phyloP scores from a whole-genome alignment of 2,113 vertebrate species.

The Chelonoidis abingdonii region DNA sequence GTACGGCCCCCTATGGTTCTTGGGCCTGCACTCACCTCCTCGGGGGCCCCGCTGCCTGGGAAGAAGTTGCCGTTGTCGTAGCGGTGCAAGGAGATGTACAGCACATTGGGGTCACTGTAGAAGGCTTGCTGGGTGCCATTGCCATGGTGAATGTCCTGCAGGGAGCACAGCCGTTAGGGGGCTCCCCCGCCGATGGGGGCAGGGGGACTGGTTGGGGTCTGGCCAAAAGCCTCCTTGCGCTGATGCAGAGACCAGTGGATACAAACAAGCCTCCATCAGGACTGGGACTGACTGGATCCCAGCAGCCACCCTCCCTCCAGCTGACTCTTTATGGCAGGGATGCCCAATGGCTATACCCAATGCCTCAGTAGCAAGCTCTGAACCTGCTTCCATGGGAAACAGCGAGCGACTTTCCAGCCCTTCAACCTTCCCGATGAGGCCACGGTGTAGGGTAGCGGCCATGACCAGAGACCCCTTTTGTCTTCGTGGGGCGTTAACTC shows the following conservation, averaged over 20 bases:
- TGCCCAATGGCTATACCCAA: not conserved
- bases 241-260: not conserved
- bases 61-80: slow-evolving; percentile 93
- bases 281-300: not conserved
- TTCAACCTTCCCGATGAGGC: not conserved
- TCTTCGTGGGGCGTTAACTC: not conserved
- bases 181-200: rapidly evolving
- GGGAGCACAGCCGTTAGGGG: not conserved
- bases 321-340: not conserved
- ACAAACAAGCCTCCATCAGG: not conserved
- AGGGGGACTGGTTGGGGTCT: not conserved
- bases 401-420: not conserved
- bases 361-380: not conserved
- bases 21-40: slow-evolving; percentile 77
- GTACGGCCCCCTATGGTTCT: rapidly evolving
- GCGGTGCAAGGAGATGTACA: slow-evolving; percentile 90
- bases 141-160: slow-evolving; percentile 90
- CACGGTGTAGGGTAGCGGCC: not conserved
- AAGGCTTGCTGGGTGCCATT: slow-evolving; percentile 91
- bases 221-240: not conserved
- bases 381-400: not conserved
- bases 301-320: not conserved
- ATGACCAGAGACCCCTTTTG: not conserved
- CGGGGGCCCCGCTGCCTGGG: slow-evolving; percentile 88
- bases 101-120: slow-evolving; percentile 86